phyloP scores from a whole-genome alignment of 1,140 invertebrate genomes.

The Orius insidiosus region DNA sequence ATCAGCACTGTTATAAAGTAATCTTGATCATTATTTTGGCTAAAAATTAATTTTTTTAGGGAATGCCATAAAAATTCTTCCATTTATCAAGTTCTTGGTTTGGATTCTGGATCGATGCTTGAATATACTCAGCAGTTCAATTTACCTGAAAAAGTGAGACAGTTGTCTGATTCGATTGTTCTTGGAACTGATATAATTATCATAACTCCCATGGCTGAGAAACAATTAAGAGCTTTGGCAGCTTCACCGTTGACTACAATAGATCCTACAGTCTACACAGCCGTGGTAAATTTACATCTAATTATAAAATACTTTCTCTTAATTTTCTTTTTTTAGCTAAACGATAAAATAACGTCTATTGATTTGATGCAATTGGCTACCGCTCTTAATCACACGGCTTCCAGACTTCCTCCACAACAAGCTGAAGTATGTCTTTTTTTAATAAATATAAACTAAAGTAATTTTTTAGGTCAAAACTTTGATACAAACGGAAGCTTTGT shows the following conservation, averaged over 20 bases:
- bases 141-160: constrained; percentile 36
- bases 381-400: constrained; percentile 37
- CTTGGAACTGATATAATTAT: constrained; percentile 36
- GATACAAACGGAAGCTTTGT: constrained; percentile 21
- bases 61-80: constrained; percentile 54
- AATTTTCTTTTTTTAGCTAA: constrained; percentile 31
- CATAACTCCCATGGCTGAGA: constrained; percentile 36
- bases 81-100: constrained; percentile 45
- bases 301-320: constrained; percentile 11
- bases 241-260: constrained; percentile 47
- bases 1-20: constrained; percentile 34
- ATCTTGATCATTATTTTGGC: too few relatives aligned
- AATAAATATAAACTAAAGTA: neutral
- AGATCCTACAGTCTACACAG: constrained; percentile 44
- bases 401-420: constrained; percentile 29
- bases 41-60: too few relatives aligned
- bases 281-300: constrained; percentile 27
- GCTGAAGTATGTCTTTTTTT: constrained; percentile 25
- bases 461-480: constrained; percentile 16
- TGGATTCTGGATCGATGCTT: constrained; percentile 34
- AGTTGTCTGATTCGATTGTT: constrained; percentile 32
- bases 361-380: constrained; percentile 40
- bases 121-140: constrained; percentile 30
- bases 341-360: constrained; percentile 49
- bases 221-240: constrained; percentile 41